Conservation (phyloP, 2,797 vertebrate genomes). For the Aselliscus stoliczkanus region DNA sequence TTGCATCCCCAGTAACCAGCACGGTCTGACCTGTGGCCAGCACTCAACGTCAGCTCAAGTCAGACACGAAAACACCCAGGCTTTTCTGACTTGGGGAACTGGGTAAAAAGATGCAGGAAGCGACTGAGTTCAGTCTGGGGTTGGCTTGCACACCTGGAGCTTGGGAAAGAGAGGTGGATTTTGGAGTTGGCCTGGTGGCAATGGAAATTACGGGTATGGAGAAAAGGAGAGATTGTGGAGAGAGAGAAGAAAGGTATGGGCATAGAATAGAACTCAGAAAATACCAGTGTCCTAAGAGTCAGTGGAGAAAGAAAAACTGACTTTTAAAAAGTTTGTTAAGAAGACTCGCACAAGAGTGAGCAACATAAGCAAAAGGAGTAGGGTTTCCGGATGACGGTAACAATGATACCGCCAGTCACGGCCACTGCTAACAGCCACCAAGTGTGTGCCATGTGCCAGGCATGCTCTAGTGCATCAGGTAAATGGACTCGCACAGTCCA, state of each 20-base stretch:
- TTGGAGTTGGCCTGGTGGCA: background rate
- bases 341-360: background rate
- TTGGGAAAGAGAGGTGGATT: background rate
- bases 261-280: background rate
- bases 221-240: background rate
- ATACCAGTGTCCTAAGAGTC: background rate
- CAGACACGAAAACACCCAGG: background rate
- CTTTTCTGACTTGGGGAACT: background rate
- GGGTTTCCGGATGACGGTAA: background rate
- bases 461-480: background rate
- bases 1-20: background rate
- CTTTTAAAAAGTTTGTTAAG: background rate
- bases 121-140: background rate
- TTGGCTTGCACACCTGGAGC: background rate
- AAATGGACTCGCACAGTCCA: background rate
- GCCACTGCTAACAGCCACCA: background rate
- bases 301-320: background rate
- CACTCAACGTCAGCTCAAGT: background rate
- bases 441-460: background rate
- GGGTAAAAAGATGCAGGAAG: background rate
- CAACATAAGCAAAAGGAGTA: background rate
- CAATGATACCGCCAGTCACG: accelerated
- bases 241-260: background rate
- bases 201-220: background rate
- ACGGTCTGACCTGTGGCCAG: background rate